Conservation (phyloP, 1,140 invertebrate genomes). For the Ylistrum balloti region DNA sequence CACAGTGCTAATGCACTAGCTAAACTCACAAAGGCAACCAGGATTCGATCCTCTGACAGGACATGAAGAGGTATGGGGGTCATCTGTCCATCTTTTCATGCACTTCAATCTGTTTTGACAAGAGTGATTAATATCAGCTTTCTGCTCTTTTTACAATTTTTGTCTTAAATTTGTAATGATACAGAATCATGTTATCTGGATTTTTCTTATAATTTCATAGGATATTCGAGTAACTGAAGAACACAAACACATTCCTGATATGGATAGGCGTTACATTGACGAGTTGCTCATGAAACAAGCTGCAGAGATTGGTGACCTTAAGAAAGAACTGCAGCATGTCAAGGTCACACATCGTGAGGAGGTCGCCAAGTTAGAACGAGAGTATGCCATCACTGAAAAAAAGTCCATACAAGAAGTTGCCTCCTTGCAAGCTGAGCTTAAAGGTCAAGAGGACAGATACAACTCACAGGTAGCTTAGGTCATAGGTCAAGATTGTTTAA, state of each 20-base stretch:
- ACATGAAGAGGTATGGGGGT: no score
- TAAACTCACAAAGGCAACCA: no score
- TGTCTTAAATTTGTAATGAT: no score
- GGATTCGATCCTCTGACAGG: no score
- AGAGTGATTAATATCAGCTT: no score
- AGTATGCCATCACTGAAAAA: conserved; percentile 63
- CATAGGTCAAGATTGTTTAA: no score
- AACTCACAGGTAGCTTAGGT: conserved; percentile 65
- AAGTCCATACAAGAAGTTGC: conserved; percentile 60
- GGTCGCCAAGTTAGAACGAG: conserved; percentile 65
- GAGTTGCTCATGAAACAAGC: conserved; percentile 76
- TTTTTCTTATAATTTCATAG: no score
- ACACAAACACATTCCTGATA: conserved; percentile 49
- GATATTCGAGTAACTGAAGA: conserved; percentile 46
- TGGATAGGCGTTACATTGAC: conserved; percentile 74
- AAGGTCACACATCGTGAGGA: conserved; percentile 68
- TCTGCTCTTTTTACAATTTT: no score
- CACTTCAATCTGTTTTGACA: no score
- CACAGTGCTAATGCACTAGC: no score
- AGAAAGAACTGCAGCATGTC: conserved; percentile 65
- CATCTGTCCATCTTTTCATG: no score
- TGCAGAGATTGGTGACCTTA: conserved; percentile 72
- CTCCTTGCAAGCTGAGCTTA: conserved; percentile 66
- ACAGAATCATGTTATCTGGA: no score
- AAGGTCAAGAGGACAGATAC: conserved; percentile 67